phyloP scores from a whole-genome alignment of 30 jellyfish, hydroid and myxozoan species.

The Sanderia malayensis region DNA sequence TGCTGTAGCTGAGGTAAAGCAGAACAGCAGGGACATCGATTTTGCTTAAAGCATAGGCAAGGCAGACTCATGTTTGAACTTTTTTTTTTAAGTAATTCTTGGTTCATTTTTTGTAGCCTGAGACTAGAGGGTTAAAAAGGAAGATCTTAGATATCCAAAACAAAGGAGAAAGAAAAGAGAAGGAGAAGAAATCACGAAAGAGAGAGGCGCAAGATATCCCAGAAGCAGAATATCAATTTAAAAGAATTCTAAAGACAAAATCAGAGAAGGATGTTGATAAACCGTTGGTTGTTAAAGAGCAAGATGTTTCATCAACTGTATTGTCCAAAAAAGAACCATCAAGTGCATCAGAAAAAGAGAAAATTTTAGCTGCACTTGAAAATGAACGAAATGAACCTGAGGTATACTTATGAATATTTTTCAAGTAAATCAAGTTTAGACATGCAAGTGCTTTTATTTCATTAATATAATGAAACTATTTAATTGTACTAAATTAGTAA shows the following conservation, averaged over 20 bases:
- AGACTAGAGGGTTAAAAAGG: constrained; percentile 65
- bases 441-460: not conserved
- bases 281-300: constrained; percentile 2
- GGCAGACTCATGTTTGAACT: not conserved
- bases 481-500: not conserved
- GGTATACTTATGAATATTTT: constrained; percentile 27
- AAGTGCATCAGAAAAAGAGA: constrained; percentile 80
- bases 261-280: constrained; percentile 16
- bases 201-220: constrained; percentile 52
- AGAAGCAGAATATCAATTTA: constrained; percentile 51
- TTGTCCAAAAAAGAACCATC: constrained; percentile 19
- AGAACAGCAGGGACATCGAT: not conserved
- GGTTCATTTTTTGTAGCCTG: constrained; percentile 55
- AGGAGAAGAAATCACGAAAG: constrained; percentile 14
- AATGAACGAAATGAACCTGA: constrained; percentile 72
- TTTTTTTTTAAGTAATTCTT: not conserved
- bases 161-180: constrained; percentile 25
- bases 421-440: not conserved
- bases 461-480: not conserved
- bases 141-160: constrained; percentile 64
- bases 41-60: not conserved
- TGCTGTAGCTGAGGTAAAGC: not conserved
- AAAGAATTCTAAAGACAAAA: constrained; percentile 67
- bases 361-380: constrained; percentile 74
- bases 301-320: constrained; percentile 5